These are phyloP conservation scores for Ips nitidus DNA, from an alignment of 1,140 invertebrate species.

Conservation along the genomic window DNA sequence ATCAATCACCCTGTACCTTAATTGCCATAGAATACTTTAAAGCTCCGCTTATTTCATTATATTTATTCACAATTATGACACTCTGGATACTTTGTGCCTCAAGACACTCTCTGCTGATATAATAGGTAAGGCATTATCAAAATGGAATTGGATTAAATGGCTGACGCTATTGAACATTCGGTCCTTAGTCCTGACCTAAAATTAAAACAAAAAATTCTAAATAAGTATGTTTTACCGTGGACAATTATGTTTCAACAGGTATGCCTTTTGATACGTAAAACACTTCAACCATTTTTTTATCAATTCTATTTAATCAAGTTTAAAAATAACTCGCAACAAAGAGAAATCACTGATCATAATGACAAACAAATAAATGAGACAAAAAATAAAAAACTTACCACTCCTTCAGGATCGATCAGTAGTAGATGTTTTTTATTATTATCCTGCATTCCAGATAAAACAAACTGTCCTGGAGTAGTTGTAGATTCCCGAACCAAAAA, in stretches of 20 bases:
- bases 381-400: constrained; percentile 65
- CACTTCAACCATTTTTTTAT: no score
- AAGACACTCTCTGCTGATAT: constrained; percentile 92
- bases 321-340: no score
- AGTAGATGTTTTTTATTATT: constrained; percentile 89
- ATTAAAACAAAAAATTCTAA: constrained; percentile 35
- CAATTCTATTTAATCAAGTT: no score
- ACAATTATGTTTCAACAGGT: no score
- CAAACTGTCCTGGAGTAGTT: constrained; percentile 88
- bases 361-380: no score
- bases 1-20: no score
- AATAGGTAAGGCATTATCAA: constrained; percentile 89
- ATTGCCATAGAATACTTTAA: constrained; percentile 10
- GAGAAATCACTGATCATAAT: no score
- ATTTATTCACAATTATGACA: constrained; percentile 16
- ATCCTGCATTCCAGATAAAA: constrained; percentile 89
- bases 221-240: not conserved
- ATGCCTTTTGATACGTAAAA: no score
- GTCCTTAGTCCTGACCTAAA: constrained; percentile 92
- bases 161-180: constrained; percentile 94
- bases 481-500: constrained; percentile 94
- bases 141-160: constrained; percentile 95
- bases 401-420: constrained; percentile 93
- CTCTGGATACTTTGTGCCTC: constrained; percentile 67
- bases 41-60: constrained; percentile 3